Base-by-base conservation (phyloP, 2,888 invertebrate genomes). In the Melolontha melolontha region DNA sequence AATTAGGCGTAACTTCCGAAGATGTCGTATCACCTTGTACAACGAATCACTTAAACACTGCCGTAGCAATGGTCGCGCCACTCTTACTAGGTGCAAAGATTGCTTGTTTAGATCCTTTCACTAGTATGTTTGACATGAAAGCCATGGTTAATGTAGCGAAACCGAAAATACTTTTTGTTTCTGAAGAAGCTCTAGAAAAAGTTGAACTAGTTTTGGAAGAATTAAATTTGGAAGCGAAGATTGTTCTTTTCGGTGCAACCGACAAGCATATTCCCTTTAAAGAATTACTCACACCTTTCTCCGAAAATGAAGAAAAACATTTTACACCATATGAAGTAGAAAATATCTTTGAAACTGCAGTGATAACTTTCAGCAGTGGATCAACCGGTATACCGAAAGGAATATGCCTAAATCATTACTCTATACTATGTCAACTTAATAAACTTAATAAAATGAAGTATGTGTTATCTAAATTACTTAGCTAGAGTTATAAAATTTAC, bases 11-110 rank as follows among this genome's bases (percentile, higher is more conserved):
- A 8, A 51, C 69, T 55, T 68, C 71, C 1, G 83, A 84, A 0
- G 87, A 86, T 70, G 82, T 86, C 4, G 80, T 87, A 62, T 75
- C 82, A 0, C 70, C 86, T 1, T 85, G 86, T 79, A 84, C 83
- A 1, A 80, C 82, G 0, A 86, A 84, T 69, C 84, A 84, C 44
- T 39, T 85, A 2, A 82, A 87, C 65, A 74, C 84, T 6, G 76
- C 77, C 1, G 79, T 86, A 40, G 85, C 87, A 0, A 79, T 84
- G 52, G 82, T 86, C 41, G 85, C 86, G 0, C 81, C 84, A 0
- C 70, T 85, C 1, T 86, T 81, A 71, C 78, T 85, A 5, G 86
- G 87, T 1, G 79, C 77, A 11, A 77, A 75, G 54, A 69, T 77
- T 2, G 75, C 76, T 1, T 76, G 75, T 6, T 57, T 81, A 10